Conservation (phyloP, 2,888 invertebrate species). For the Macrophya alboannulata region DNA sequence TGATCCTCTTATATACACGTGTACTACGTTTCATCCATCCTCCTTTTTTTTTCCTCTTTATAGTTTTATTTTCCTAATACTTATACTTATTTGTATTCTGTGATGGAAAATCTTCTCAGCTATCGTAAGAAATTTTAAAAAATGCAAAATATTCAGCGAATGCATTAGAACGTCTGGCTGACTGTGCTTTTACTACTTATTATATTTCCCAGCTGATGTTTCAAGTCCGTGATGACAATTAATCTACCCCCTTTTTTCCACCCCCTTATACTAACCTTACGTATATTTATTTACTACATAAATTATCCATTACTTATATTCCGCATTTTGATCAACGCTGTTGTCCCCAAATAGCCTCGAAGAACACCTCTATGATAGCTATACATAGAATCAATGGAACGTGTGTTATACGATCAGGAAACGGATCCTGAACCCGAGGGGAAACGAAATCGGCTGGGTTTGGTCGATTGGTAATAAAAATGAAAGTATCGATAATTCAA, state of each 20-base stretch:
- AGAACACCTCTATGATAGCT: background rate
- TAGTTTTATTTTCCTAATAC: too few species aligned
- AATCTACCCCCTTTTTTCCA: background rate
- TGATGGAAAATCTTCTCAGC: background rate
- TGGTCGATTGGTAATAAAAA: conserved; percentile 24
- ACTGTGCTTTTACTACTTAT: background rate
- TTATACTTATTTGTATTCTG: background rate
- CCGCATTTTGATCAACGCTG: background rate
- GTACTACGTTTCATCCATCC: background rate
- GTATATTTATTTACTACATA: background rate
- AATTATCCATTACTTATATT: background rate
- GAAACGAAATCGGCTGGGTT: background rate
- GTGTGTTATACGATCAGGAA: conserved; percentile 2
- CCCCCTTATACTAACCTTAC: background rate
- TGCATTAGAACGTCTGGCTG: background rate
- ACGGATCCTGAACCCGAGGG: background rate
- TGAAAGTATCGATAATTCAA: background rate
- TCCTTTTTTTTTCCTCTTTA: background rate
- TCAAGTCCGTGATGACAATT: background rate
- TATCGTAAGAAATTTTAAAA: background rate
- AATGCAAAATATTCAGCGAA: background rate
- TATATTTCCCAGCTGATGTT: background rate
- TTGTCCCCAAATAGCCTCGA: background rate
- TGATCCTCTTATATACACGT: background rate
- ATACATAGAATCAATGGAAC: background rate